A percentile compares a stretch with the other conserved stretches of the same genome.
Conservation (phyloP, 2,888 invertebrate species). For the Sesia bembeciformis region DNA sequence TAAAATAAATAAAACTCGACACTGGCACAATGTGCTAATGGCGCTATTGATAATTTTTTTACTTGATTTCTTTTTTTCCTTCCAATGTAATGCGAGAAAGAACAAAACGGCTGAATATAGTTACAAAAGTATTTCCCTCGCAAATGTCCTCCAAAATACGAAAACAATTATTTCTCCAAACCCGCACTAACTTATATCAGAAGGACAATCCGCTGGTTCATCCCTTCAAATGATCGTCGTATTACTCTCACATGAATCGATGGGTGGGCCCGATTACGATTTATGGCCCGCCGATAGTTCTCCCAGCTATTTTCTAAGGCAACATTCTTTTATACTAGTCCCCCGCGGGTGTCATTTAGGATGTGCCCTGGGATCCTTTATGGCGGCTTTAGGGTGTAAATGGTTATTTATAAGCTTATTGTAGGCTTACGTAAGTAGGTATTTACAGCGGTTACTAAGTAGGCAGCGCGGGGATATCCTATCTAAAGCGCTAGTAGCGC, state of each 20-base stretch:
- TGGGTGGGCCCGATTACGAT: slow-evolving; percentile 25
- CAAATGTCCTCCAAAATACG: background rate
- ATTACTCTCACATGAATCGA: slow-evolving; percentile 28
- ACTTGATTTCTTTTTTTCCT: too few species aligned
- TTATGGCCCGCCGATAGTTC: slow-evolving; percentile 24
- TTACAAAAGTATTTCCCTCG: too few species aligned
- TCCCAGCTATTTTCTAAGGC: slow-evolving; percentile 9
- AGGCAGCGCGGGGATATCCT: too few species aligned
- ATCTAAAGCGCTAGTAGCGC: too few species aligned
- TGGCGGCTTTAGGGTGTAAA: background rate
- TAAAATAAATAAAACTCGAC: too few species aligned
- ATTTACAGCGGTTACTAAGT: too few species aligned
- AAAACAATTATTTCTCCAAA: background rate
- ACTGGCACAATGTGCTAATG: too few species aligned
- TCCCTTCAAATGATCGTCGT: slow-evolving; percentile 9
- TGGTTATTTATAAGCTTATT: background rate
- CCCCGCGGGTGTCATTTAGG: slow-evolving; percentile 2
- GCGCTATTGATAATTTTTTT: too few species aligned
- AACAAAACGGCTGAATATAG: too few species aligned
- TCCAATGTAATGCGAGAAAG: too few species aligned
- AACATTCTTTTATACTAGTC: background rate
- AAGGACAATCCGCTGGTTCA: slow-evolving; percentile 1
- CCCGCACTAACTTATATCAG: background rate
- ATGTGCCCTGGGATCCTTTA: background rate
- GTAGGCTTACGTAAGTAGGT: too few species aligned